A percentile compares a stretch with the other conserved stretches of the same genome.
phyloP scores from a whole-genome alignment of 2,888 invertebrate genomes.

The Synergus japonicus region DNA sequence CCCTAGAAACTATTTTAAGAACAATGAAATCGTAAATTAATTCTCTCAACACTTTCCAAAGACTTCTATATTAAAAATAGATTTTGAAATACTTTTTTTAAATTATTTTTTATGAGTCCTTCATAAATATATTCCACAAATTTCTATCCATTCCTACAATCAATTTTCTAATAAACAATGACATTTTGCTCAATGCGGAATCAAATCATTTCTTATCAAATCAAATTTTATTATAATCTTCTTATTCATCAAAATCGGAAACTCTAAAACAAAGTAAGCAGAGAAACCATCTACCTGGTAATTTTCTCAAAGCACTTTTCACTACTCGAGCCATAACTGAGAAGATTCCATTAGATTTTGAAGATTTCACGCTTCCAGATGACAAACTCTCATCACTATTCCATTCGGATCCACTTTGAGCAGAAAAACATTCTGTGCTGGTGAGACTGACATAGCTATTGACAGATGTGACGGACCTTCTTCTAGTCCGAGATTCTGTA shows the following conservation, averaged over 20 bases:
- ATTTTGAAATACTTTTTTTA: neutral
- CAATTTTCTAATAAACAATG: neutral
- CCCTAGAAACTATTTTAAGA: neutral
- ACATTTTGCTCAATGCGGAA: neutral
- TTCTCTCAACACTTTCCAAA: neutral
- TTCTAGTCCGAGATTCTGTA: conserved; percentile 2
- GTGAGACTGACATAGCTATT: conserved; percentile 62
- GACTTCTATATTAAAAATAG: neutral
- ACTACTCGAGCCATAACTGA: conserved; percentile 68
- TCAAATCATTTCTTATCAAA: neutral
- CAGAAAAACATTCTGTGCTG: conserved; percentile 53
- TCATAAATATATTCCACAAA: neutral
- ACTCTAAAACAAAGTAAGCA: conserved; percentile 34
- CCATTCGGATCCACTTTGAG: conserved; percentile 9
- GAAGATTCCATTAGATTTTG: conserved; percentile 62
- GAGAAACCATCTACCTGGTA: conserved; percentile 63
- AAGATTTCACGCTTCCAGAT: conserved; percentile 18
- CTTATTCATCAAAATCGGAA: neutral
- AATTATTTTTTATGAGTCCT: neutral
- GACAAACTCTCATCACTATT: conserved; percentile 2
- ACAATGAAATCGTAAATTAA: neutral
- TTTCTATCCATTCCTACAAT: too few species aligned
- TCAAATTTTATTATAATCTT: conserved; percentile 14
- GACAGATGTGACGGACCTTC: conserved; percentile 57
- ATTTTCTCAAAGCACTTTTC: conserved; percentile 65